Conservation (phyloP, 2,888 invertebrate genomes). For the Orthonevra nobilis region DNA sequence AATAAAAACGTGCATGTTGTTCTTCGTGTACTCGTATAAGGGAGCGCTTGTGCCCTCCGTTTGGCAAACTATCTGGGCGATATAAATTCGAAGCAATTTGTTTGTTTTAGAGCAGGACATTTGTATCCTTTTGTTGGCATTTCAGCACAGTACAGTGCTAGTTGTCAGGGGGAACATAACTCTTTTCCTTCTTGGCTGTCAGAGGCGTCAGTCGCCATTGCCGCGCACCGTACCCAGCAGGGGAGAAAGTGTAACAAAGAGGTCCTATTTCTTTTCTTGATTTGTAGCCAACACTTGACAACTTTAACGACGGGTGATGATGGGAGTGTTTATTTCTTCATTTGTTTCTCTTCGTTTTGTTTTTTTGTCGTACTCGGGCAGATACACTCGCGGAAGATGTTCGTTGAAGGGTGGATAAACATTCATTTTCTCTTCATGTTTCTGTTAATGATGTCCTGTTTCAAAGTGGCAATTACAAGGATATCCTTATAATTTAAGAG, state of each 20-base stretch:
- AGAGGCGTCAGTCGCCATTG: constrained; percentile 2
- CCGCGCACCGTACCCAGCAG: no score
- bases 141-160: constrained; percentile 52
- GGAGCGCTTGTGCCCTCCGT: constrained; percentile 5
- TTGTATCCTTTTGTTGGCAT: constrained; percentile 66
- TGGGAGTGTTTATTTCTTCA: constrained; percentile 58
- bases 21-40: constrained; percentile 1
- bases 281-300: constrained; percentile 60
- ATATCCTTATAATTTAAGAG: constrained; percentile 8
- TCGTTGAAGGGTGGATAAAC: constrained; percentile 27
- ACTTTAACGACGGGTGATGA: constrained; percentile 58
- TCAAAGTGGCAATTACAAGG: constrained; percentile 35
- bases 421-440: constrained; percentile 7
- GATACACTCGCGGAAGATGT: constrained; percentile 8
- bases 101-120: constrained; percentile 65
- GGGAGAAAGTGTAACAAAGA: constrained; percentile 32
- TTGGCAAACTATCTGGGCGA: constrained; percentile 51
- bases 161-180: constrained; percentile 56
- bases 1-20: constrained; percentile 11
- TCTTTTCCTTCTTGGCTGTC: constrained; percentile 22
- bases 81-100: constrained; percentile 68
- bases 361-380: neutral
- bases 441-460: constrained; percentile 27
- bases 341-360: constrained; percentile 3
- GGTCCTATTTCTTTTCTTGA: constrained; percentile 57